Conservation (phyloP, 2,888 invertebrate species). For the Zhuqinia jingwanae region DNA sequence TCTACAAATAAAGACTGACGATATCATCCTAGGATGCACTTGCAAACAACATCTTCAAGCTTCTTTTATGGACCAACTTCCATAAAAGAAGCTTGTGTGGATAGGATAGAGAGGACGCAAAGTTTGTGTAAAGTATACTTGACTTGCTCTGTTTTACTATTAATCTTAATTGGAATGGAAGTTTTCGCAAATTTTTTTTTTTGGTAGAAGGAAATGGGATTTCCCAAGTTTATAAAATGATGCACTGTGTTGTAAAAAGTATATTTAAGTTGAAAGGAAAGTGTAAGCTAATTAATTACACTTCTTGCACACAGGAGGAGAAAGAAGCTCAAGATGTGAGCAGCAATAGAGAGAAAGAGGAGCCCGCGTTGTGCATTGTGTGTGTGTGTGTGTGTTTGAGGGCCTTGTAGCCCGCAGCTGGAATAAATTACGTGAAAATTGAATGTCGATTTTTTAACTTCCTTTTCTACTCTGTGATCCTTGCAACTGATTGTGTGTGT, state of each 20-base stretch:
- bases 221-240: slow-evolving; percentile 37
- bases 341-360: neutral
- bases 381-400: neutral
- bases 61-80: too few species aligned
- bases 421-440: slow-evolving; percentile 59
- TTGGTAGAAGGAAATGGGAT: slow-evolving; percentile 45
- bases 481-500: neutral
- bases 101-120: too few species aligned
- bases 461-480: neutral
- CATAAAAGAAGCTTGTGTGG: too few species aligned
- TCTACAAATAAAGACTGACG: too few species aligned
- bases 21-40: too few species aligned
- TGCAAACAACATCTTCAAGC: too few species aligned
- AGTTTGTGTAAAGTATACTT: neutral
- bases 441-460: slow-evolving; percentile 47
- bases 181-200: slow-evolving; percentile 32
- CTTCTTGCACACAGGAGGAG: slow-evolving; percentile 1
- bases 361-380: neutral
- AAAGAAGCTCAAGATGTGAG: neutral
- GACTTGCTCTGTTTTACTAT: neutral
- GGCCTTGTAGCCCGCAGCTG: slow-evolving; percentile 37
- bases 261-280: slow-evolving; percentile 46
- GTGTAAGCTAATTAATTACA: slow-evolving; percentile 50
- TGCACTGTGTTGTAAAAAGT: slow-evolving; percentile 16
- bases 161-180: slow-evolving; percentile 45